These are phyloP conservation scores for Polypterus bichir DNA, from an alignment of 2,113 vertebrate genomes.

Conservation along the genomic window DNA sequence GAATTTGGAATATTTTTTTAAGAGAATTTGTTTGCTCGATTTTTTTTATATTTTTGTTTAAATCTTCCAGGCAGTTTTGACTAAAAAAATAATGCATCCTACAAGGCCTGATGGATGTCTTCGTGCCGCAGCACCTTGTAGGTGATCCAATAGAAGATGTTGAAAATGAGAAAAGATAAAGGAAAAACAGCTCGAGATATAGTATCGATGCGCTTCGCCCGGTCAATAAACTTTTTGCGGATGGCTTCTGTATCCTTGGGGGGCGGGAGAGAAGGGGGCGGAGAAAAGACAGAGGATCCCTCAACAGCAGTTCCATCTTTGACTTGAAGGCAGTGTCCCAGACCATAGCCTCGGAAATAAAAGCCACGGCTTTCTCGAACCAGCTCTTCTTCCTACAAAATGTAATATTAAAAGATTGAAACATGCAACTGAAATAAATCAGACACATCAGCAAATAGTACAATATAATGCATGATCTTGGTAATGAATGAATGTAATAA, in stretches of 20 bases:
- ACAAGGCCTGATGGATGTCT: constrained; percentile 64
- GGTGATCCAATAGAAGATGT: constrained; percentile 86
- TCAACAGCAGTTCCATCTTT: constrained; percentile 51
- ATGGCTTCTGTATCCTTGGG: constrained; percentile 48
- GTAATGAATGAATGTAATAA: too few relatives aligned
- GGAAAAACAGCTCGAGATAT: constrained; percentile 79
- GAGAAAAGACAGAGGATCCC: constrained; percentile 39
- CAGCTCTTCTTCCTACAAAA: constrained; percentile 62
- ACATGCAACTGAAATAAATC: constrained; percentile 8
- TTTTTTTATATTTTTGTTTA: constrained; percentile 18
- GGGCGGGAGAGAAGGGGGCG: constrained; percentile 34
- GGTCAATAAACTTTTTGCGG: constrained; percentile 57
- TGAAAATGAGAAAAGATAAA: constrained; percentile 83
- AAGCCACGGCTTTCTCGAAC: constrained; percentile 60
- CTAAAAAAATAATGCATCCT: constrained; percentile 27
- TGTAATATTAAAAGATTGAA: background rate
- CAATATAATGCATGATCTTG: too few relatives aligned
- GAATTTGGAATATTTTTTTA: constrained; percentile 2
- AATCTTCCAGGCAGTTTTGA: constrained; percentile 41
- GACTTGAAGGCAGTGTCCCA: constrained; percentile 66
- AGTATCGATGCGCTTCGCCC: constrained; percentile 82
- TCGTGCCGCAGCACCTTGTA: constrained; percentile 82
- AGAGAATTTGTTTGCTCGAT: constrained; percentile 19
- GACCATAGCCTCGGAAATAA: constrained; percentile 70
- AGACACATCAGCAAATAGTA: too few relatives aligned